These are phyloP conservation scores for Lysandra coridon DNA, from an alignment of 2,888 invertebrate species.

Conservation along the genomic window DNA sequence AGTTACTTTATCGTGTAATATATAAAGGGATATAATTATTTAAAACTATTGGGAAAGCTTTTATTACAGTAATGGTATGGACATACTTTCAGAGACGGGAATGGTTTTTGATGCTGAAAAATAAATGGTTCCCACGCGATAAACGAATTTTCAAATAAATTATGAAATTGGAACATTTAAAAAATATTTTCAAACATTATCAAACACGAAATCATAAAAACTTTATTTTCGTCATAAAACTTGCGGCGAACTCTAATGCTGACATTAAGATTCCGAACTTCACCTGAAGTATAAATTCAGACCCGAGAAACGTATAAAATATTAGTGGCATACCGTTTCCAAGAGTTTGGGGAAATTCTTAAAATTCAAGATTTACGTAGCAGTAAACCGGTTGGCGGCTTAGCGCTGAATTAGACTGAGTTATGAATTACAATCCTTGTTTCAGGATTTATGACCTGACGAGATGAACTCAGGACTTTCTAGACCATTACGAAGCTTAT, in stretches of 20 bases:
- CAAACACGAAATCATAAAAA: slow-evolving; percentile 18
- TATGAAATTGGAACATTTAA: neutral
- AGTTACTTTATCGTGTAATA: neutral
- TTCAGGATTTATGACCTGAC: slow-evolving; percentile 37
- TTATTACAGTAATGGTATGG: no score
- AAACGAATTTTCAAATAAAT: no score
- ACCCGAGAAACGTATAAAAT: slow-evolving; percentile 33
- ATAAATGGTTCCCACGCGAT: no score
- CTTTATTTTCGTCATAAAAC: slow-evolving; percentile 8
- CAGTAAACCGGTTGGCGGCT: slow-evolving; percentile 61
- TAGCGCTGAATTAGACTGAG: slow-evolving; percentile 65
- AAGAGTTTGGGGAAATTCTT: slow-evolving; percentile 44
- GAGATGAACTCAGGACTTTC: slow-evolving; percentile 31
- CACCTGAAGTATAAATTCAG: slow-evolving; percentile 30
- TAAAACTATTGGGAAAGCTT: no score
- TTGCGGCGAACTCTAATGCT: slow-evolving; percentile 6
- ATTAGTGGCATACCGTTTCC: slow-evolving; percentile 36
- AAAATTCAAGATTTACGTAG: slow-evolving; percentile 63
- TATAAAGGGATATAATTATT: neutral
- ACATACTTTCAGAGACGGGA: no score
- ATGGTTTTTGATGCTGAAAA: no score
- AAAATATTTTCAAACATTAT: slow-evolving; percentile 7
- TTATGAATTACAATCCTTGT: slow-evolving; percentile 64
- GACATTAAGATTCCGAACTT: slow-evolving; percentile 30
- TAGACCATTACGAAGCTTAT: slow-evolving; percentile 22